These are phyloP conservation scores for Beris chalybata DNA, from an alignment of 2,888 invertebrate species.

Conservation along the genomic window DNA sequence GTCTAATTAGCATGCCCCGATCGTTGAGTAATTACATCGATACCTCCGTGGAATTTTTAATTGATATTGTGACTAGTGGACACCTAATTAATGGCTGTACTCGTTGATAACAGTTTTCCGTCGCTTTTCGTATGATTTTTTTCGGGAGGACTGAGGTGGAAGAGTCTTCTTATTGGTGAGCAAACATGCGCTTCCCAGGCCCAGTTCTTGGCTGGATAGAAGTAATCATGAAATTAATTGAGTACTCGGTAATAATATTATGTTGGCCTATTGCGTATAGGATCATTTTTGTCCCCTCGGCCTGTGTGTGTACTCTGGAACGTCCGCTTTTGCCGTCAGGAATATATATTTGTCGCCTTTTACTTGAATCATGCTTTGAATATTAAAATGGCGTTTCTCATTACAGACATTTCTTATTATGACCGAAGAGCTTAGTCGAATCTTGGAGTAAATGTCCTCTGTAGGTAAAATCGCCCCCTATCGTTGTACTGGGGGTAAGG, in stretches of 20 bases:
- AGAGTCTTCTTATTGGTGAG: no score
- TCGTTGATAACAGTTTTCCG: neutral
- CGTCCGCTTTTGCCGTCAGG: conserved; percentile 27
- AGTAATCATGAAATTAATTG: conserved; percentile 23
- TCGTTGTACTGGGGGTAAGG: no score
- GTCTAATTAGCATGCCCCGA: conserved; percentile 36
- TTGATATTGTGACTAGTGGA: conserved; percentile 31
- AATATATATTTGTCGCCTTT: conserved; percentile 32
- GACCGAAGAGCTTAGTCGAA: no score
- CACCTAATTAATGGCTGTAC: conserved; percentile 32
- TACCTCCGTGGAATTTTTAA: conserved; percentile 37
- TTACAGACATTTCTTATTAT: no score
- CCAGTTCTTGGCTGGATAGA: neutral
- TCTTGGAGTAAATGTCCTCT: no score
- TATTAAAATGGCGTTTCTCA: conserved; percentile 11
- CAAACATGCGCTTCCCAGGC: no score
- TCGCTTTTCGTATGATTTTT: neutral
- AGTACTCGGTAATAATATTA: conserved; percentile 8
- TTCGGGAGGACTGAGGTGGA: no score
- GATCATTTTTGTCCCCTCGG: neutral
- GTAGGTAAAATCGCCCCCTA: no score
- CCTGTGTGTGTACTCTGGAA: conserved; percentile 4
- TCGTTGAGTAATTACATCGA: conserved; percentile 38
- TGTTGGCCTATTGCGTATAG: neutral
- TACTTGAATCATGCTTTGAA: conserved; percentile 24